phyloP scores from a whole-genome alignment of 1,140 invertebrate species.

The Theocolax elegans region DNA sequence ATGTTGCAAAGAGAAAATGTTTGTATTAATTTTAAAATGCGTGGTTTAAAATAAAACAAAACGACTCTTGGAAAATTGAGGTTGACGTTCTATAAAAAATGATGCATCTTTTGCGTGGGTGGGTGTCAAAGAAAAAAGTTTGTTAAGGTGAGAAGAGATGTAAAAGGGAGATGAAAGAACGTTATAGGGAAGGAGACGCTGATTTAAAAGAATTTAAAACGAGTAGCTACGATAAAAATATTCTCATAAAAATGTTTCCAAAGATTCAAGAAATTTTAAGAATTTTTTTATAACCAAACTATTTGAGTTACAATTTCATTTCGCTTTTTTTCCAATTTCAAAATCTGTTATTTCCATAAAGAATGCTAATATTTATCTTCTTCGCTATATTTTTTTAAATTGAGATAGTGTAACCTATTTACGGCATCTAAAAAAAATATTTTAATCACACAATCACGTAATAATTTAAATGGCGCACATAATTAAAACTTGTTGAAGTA shows the following conservation, averaged over 20 bases:
- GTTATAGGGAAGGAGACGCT: background rate
- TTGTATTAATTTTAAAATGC: no score
- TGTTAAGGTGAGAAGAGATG: background rate
- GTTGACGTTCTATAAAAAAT: background rate
- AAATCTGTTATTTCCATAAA: background rate
- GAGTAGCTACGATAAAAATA: constrained; percentile 12
- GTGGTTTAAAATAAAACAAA: no score
- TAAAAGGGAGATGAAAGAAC: background rate
- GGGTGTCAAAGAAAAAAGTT: constrained; percentile 1
- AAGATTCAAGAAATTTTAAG: constrained; percentile 14
- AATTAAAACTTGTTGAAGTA: no score
- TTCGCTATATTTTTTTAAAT: no score
- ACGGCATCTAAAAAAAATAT: no score
- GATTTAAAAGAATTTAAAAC: constrained; percentile 19
- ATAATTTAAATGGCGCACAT: no score
- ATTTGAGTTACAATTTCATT: background rate
- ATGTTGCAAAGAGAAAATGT: no score
- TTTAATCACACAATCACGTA: no score
- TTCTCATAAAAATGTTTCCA: background rate
- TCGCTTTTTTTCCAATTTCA: background rate
- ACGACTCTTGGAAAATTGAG: no score
- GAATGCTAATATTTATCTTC: background rate
- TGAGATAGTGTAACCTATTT: no score
- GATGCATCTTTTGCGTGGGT: background rate
- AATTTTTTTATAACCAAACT: background rate